phyloP scores from a whole-genome alignment of 2,888 invertebrate genomes.

The Caenorhabditis macrosperma region DNA sequence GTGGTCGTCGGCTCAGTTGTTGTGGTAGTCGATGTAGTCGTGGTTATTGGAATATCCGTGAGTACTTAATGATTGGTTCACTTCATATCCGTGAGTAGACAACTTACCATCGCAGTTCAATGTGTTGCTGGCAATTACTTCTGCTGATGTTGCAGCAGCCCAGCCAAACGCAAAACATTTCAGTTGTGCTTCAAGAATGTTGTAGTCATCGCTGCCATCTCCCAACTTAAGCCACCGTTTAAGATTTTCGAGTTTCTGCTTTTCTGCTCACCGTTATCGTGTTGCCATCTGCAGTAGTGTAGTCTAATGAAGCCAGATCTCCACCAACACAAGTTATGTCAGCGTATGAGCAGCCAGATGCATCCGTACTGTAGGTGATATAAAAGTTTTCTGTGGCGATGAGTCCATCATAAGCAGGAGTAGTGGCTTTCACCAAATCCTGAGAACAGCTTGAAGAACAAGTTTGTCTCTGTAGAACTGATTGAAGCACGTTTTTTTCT shows the following conservation, averaged over 20 bases:
- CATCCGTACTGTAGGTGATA: constrained; percentile 44
- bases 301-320: constrained; percentile 43
- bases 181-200: constrained; percentile 50
- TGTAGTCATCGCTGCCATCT: constrained; percentile 27
- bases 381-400: constrained; percentile 54
- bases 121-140: constrained; percentile 20
- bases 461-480: constrained; percentile 49
- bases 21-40: constrained; percentile 35
- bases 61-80: constrained; percentile 32
- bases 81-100: not conserved
- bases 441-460: constrained; percentile 44
- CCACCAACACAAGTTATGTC: constrained; percentile 52
- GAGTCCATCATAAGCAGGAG: constrained; percentile 33
- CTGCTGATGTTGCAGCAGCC: constrained; percentile 22
- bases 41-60: constrained; percentile 42
- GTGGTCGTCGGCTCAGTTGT: constrained; percentile 33
- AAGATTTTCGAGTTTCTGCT: not conserved
- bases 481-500: constrained; percentile 38
- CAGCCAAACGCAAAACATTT: constrained; percentile 52
- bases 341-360: constrained; percentile 20
- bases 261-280: constrained; percentile 21
- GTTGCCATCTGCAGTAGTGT: not conserved
- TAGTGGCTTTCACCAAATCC: constrained; percentile 35
- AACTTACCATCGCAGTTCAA: constrained; percentile 49
- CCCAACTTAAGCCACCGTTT: constrained; percentile 43